These are phyloP conservation scores for Lethenteron reissneri DNA, from an alignment of 2,113 vertebrate genomes.

Conservation along the genomic window DNA sequence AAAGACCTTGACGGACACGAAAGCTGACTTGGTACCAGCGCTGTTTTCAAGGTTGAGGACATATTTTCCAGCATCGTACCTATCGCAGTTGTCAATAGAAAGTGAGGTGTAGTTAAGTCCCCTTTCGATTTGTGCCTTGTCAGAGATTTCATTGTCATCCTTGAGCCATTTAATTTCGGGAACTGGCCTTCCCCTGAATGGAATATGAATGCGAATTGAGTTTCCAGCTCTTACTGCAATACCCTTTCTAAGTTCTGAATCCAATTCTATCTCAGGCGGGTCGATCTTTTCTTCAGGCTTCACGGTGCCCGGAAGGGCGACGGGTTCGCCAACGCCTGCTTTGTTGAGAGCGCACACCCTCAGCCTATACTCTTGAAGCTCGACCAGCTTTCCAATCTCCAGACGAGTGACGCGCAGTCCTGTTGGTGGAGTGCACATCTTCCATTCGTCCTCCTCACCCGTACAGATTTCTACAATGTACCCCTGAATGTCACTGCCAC, in stretches of 20 bases:
- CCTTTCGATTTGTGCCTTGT: constrained; percentile 62
- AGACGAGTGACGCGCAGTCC: constrained; percentile 51
- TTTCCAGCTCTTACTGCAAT: constrained; percentile 65
- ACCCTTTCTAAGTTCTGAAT: constrained; percentile 77
- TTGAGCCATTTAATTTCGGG: constrained; percentile 76
- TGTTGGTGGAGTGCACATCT: constrained; percentile 52
- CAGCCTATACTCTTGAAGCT: constrained; percentile 87
- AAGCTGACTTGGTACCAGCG: constrained; percentile 70
- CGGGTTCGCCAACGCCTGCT: constrained; percentile 63
- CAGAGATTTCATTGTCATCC: constrained; percentile 62
- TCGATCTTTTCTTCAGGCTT: constrained; percentile 84
- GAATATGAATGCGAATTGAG: constrained; percentile 61
- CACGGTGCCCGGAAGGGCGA: constrained; percentile 42
- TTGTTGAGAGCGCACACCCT: constrained; percentile 77
- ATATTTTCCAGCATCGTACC: constrained; percentile 86
- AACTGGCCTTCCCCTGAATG: constrained; percentile 67
- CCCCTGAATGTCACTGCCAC: constrained; percentile 74
- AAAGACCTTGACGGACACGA: constrained; percentile 77
- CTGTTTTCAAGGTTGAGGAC: constrained; percentile 64
- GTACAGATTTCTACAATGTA: constrained; percentile 77
- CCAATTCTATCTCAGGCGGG: constrained; percentile 70
- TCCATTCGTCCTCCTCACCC: constrained; percentile 90
- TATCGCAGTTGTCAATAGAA: constrained; percentile 73
- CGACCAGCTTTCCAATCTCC: constrained; percentile 58
- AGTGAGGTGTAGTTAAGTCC: constrained; percentile 55